Evolutionary conservation across 2,888 invertebrate genomes (phyloP), one percentile per base, ranked within the genome.

Genomic region (Dinocampus coccinellae): DNA sequence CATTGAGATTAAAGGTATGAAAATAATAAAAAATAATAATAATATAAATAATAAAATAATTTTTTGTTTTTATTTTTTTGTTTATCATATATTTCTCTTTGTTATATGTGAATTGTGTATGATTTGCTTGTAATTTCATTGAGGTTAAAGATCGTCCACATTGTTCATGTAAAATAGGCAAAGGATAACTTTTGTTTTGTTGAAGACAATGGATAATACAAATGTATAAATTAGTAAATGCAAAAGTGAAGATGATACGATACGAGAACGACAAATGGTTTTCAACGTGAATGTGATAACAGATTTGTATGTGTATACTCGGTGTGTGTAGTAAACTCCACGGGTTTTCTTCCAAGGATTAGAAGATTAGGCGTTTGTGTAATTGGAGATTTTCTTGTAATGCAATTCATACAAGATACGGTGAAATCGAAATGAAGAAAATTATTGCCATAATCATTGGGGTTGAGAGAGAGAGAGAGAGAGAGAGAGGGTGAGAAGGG

Each of bases 1-100:
- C 83, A 42, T 81, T 87, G 65, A 85, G 81, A 34, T 78, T 87
- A 55, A 86, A 85, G 83, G 87, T 86, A 79, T 78, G 79, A 72
- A 20, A 9, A 53, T 3, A 29, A 7, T 29, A 29, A 29, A 4
- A 29, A 4, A 4, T 29, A 29, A 29, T 29, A 29, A 3, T 29
- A 4, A 29, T 29, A 16, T 3, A 9, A 20, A 3, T 16, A 16
- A 47, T 3, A n/a, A 39, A 39, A n/a, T n/a, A 39, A 6, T n/a
- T 20, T 47, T n/a, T 47, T 16, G 9, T 20, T 16, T 36, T 4
- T 1, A 10, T 36, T 10, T 36, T 36, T 4, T 1, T 10, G 1
- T 36, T 3, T 36, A 36, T 36, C 3, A 29, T 29, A 4, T 29
- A 29, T 29, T n/a, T 29, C 3, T 29, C 7, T 29, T 7, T 4